These are phyloP conservation scores for Synanceia verrucosa DNA, from an alignment of 2,797 vertebrate species.

Conservation along the genomic window DNA sequence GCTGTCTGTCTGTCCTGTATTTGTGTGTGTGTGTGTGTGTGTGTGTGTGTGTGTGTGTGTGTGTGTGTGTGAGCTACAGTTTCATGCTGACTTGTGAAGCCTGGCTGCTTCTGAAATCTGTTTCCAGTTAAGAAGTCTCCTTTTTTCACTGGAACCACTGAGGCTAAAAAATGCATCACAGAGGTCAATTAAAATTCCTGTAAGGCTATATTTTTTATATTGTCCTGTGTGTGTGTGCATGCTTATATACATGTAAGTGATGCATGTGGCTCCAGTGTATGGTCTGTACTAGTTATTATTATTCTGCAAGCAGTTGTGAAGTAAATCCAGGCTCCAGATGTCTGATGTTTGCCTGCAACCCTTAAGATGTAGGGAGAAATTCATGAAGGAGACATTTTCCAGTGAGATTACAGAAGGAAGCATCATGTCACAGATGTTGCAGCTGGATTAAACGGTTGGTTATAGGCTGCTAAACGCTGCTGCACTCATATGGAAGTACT, in stretches of 20 bases:
- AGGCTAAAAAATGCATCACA: conserved; percentile 61
- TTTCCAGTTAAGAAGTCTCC: conserved; percentile 77
- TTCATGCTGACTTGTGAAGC: conserved; percentile 71
- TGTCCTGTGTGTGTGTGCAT: conserved; percentile 24
- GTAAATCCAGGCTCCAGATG: not conserved
- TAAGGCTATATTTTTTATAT: conserved; percentile 47
- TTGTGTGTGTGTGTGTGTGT: conserved; percentile 1
- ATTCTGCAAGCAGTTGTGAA: not conserved
- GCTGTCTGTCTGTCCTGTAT: conserved; percentile 46
- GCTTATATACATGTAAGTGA: conserved; percentile 3
- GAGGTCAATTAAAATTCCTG: conserved; percentile 78
- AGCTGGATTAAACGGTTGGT: not conserved
- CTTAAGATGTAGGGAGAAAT: not conserved
- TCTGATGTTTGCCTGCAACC: not conserved
- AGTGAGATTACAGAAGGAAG: not conserved
- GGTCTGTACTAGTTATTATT: not conserved
- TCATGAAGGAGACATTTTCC: not conserved
- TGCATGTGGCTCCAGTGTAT: not conserved
- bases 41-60: conserved; percentile 15
- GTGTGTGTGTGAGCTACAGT: conserved; percentile 41
- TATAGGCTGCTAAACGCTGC: not conserved
- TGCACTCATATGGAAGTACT: conserved; percentile 3
- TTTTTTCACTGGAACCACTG: conserved; percentile 60
- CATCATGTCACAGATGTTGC: not conserved
- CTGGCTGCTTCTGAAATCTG: conserved; percentile 76